phyloP scores from a whole-genome alignment of 2,888 invertebrate species.

The Aphrophora alni region DNA sequence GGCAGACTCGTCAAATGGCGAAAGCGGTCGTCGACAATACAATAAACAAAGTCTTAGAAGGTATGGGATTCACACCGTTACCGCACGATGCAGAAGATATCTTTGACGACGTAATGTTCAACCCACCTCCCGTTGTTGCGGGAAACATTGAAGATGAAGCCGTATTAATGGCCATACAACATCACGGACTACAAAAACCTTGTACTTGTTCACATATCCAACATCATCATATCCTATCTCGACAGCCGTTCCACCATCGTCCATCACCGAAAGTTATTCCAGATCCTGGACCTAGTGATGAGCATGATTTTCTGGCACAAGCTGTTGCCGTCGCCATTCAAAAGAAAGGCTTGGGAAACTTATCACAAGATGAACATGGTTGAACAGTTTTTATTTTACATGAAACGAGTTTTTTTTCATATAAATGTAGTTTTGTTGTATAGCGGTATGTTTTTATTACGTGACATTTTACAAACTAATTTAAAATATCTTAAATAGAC shows the following conservation, averaged over 20 bases:
- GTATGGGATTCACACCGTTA: slow-evolving; percentile 62
- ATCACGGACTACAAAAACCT: slow-evolving; percentile 68
- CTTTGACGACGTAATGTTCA: slow-evolving; percentile 33
- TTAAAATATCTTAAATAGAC: no score
- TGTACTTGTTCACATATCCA: slow-evolving; percentile 45
- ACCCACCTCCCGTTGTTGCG: not conserved
- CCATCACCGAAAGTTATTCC: slow-evolving; percentile 36
- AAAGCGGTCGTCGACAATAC: slow-evolving; percentile 73
- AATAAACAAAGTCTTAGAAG: slow-evolving; percentile 71
- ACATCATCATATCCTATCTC: slow-evolving; percentile 4
- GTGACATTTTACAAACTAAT: no score
- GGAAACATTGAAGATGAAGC: slow-evolving; percentile 59
- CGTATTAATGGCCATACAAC: slow-evolving; percentile 75
- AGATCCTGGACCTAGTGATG: slow-evolving; percentile 36
- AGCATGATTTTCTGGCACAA: slow-evolving; percentile 68
- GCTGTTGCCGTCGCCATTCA: slow-evolving; percentile 79
- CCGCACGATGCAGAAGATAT: slow-evolving; percentile 51
- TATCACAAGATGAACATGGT: slow-evolving; percentile 19
- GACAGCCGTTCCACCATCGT: slow-evolving; percentile 43
- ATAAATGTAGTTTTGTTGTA: not conserved
- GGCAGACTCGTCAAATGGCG: slow-evolving; percentile 73
- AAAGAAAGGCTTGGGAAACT: slow-evolving; percentile 68
- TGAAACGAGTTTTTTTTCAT: not conserved
- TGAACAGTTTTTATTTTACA: not conserved
- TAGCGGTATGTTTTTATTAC: not conserved